Conservation (phyloP, 2,888 invertebrate genomes). For the Bimastos eiseni region DNA sequence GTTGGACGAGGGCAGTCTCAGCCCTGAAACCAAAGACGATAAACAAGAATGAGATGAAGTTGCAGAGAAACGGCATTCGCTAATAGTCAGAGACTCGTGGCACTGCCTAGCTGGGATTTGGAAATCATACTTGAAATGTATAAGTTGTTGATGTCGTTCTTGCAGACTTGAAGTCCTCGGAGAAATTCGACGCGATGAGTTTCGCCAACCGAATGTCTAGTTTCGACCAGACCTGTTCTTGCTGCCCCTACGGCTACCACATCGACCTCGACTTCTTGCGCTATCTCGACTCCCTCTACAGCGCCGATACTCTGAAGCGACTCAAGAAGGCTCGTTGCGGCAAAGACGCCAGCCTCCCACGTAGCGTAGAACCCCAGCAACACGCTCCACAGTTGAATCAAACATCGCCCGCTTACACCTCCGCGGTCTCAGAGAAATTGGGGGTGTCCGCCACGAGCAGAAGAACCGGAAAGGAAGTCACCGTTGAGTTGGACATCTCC, state of each 20-base stretch:
- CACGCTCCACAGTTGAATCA: neutral
- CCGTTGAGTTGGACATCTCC: neutral
- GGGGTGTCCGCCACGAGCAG: neutral
- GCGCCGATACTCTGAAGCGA: neutral
- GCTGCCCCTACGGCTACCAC: slow-evolving; percentile 89
- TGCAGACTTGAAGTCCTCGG: neutral
- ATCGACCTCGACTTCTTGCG: slow-evolving; percentile 86
- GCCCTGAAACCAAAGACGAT: no score
- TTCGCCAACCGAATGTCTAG: neutral
- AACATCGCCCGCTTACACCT: neutral
- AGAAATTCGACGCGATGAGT: neutral
- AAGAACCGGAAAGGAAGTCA: neutral
- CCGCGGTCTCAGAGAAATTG: neutral
- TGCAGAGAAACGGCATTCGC: no score
- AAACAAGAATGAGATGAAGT: no score
- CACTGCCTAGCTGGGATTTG: no score
- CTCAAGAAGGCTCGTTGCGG: neutral
- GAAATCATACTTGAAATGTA: no score
- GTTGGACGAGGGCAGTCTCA: no score
- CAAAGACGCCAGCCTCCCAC: neutral
- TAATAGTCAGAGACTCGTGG: no score
- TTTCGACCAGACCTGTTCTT: slow-evolving; percentile 67
- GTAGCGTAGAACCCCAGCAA: neutral
- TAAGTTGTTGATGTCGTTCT: neutral
- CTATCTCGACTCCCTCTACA: slow-evolving; percentile 72